Base-by-base conservation (phyloP, 2,888 invertebrate species). In the Galerucella pusilla region DNA sequence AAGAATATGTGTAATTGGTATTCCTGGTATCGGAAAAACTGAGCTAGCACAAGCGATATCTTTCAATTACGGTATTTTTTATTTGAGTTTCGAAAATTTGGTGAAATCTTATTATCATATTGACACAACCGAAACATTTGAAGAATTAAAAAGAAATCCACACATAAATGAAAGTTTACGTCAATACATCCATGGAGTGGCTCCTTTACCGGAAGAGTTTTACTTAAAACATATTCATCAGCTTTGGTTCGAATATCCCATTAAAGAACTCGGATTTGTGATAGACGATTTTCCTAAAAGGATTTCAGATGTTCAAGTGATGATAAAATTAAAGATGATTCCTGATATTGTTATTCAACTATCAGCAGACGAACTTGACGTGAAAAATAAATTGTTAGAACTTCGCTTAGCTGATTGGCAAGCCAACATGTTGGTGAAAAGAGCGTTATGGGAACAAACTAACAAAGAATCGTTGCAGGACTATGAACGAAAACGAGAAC, bases 241-340 rank as follows among this genome's bases (percentile, higher is more conserved):
- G 79, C 85, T 90, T 45, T 92, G 91, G 92, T 90, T 89, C 81
- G 83, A 89, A 68, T 84, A 88, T 68, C 90, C 91, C 0, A 89
- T 88, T 81, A 85, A 84, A 25, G 81, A 84, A 5, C 86, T 85
- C 20, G 92, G 92, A 6, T 88, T 92, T 82, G 87, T 92, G 59
- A 83, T 93, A 57, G 91, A 92, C 84, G 91, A 91, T 69, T 93
- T 91, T 86, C 93, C 93, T 10, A 90, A 88, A 83, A 84, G 90
- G 74, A 84, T 88, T 7, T 85, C 86, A 67, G 92, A 93, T 84
- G 83, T 91, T 3, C 88, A 90, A 77, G 87, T 89, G 57, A 90
- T 92, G 88, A 75, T 88, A 6, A 81, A 88, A 35, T 85, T 87
- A 79, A 89, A 85, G 72, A 57, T 81, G 42, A 81, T 92, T 68